phyloP scores from a whole-genome alignment of 2,113 vertebrate genomes.

The rabbit (Oryctolagus cuniculus) region mOryCun1.1 NC_091448.1:67006501-67007000 shows the following conservation, averaged over 20 bases:
- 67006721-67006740: neutral
- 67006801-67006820: too few species aligned
- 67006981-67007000: conserved; percentile 93
- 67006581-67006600: neutral
- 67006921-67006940: conserved; percentile 87
- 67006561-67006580: neutral
- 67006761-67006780: neutral
- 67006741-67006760: neutral
- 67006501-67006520: neutral
- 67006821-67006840: neutral
- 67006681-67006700: neutral
- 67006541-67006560: neutral
- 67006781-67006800: neutral
- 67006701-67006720: neutral
- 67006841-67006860: neutral
- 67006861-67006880: neutral
- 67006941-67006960: conserved; percentile 94
- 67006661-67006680: neutral
- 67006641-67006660: neutral
- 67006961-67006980: conserved; percentile 90
- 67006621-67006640: neutral
- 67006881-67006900: too few species aligned
- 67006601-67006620: neutral
- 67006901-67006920: conserved; percentile 88
- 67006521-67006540: neutral